Evolutionary conservation across 2,797 vertebrate species (phyloP).

Genomic region (Heteromormyrus szaboi): DNA sequence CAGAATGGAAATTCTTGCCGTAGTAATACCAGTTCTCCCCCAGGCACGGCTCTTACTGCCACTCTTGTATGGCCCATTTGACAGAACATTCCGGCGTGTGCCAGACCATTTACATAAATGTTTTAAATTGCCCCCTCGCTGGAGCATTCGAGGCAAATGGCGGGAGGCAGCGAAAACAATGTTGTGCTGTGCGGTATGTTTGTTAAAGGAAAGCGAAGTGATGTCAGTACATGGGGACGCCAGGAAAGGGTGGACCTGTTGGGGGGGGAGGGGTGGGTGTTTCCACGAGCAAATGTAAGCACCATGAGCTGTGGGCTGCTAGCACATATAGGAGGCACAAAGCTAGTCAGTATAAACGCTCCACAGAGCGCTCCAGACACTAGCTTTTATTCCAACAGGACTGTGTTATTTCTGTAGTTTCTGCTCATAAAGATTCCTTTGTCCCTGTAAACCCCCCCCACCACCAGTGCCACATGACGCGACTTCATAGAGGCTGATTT

Average conservation of each 20-base stretch:
- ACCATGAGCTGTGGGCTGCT: conserved; percentile 24
- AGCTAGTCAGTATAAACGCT: conserved; percentile 23
- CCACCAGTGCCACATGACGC: conserved; percentile 17
- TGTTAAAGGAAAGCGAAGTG: neutral
- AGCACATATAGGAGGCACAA: conserved; percentile 17
- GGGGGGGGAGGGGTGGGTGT: conserved; percentile 31
- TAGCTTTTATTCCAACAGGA: conserved; percentile 28
- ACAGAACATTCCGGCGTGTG: neutral
- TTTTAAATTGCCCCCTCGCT: neutral
- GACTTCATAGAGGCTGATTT: conserved; percentile 7
- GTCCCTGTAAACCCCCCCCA: conserved; percentile 17
- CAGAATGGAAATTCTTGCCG: neutral
- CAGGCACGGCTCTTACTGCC: neutral
- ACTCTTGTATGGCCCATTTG: neutral
- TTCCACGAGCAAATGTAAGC: conserved; percentile 26
- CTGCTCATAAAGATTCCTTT: conserved; percentile 27
- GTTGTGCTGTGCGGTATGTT: neutral
- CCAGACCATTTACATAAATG: conserved; percentile 12
- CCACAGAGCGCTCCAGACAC: conserved; percentile 20
- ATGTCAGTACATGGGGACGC: conserved; percentile 12
- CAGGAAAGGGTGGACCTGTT: conserved; percentile 1
- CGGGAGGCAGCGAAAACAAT: neutral
- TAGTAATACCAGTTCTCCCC: neutral
- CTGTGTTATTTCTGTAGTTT: conserved; percentile 37
- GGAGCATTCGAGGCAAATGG: neutral